Evolutionary conservation across 2,113 vertebrate genomes (phyloP), one percentile per base, ranked within the genome.

Genomic region (Baryphthengus martii): DNA sequence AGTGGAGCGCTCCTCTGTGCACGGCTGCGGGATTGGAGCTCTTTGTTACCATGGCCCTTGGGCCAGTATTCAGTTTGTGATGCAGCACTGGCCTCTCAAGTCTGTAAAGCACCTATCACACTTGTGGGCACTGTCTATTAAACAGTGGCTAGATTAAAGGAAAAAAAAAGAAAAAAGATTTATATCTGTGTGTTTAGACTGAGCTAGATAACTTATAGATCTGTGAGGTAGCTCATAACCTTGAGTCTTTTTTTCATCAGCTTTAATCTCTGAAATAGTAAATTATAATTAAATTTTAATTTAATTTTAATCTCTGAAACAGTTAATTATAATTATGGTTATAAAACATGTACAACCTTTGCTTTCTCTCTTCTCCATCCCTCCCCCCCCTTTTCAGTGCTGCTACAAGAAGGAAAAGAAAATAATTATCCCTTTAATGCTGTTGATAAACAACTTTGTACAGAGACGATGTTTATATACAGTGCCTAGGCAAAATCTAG

Each of bases 231-330:
- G 56, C 70, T 92, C 73, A 56, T 85, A 92, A 94, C 71, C 88
- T 75, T 59, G 78, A 95, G 78, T 55, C 17, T 66, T 91, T 87
- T 87, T 90, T 72, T 56, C 52, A 84, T 92, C 80, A 37, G 24
- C 72, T 95, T 88, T 90, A 80, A 81, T 96, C 81, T 89, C 62
- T 90, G 55, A 88, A 91, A 90, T 13, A 86, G 72, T 93, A 95
- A 95, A 90, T 84, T 84, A 44, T 93, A 92, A 96, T 94, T 93
- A 87, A 44, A 61, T 61, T 94, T 85, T 91, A 82, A 87, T 95
- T 88, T 85, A 14, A 92, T 87, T 92, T 85, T 82, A 93, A 88
- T 85, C 84, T 93, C 62, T 94, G 82, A 68, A 96, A 96, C 59
- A 17, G 59, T 80, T 94, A 70, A 87, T 90, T 91, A 40, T 89